Evolutionary conservation across 1,140 invertebrate species (phyloP), one percentile per base, ranked within the genome.

Genomic region (Phymorhynchus buccinoides): DNA sequence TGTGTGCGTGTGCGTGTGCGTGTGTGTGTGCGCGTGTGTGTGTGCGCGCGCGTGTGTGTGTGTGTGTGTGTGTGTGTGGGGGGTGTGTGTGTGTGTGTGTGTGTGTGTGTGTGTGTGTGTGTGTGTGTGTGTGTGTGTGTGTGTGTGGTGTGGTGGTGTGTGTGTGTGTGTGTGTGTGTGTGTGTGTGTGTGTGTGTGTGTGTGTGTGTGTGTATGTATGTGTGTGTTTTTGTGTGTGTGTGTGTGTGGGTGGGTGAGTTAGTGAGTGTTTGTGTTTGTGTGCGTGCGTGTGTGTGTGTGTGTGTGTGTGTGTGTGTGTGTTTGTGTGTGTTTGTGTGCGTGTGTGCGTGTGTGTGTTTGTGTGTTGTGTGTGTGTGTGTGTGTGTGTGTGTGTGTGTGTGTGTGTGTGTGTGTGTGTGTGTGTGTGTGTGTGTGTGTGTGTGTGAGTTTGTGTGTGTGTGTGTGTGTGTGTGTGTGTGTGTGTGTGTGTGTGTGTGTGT

Each of bases 401-500:
- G 12, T 42, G 12, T 14, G 6, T 1, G 14, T 42, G 0, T 78
- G 30, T 78, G 16, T 39, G 12, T 39, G 12, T 42, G 1, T 42
- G 30, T 27, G 75, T 78, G 14, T 2, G 48, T 18, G 12, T 52
- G 48, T 18, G 12, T 42, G 39, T 78, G 6, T 42, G 75, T 78
- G 30, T 32, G 32, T 22, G 35, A 37, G 14, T 44, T 78, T 78
- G 7, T 78, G 39, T 39, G 71, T 37, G 35, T 41, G 35, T 75
- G 71, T 41, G 39, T 75, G 35, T 32, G 35, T 75, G 71, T 41
- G 35, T 37, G 35, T 75, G 30, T 75, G 71, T 32, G 71, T 75
- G 12, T 75, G n/a, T 75, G 71, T 75, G 71, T 41, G 71, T 75
- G 71, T 41, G 71, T 75, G 71, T 41, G 71, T 75, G 71, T 41